Evolutionary conservation across 2,113 vertebrate genomes (phyloP).

Genomic region (Lophius piscatorius): DNA sequence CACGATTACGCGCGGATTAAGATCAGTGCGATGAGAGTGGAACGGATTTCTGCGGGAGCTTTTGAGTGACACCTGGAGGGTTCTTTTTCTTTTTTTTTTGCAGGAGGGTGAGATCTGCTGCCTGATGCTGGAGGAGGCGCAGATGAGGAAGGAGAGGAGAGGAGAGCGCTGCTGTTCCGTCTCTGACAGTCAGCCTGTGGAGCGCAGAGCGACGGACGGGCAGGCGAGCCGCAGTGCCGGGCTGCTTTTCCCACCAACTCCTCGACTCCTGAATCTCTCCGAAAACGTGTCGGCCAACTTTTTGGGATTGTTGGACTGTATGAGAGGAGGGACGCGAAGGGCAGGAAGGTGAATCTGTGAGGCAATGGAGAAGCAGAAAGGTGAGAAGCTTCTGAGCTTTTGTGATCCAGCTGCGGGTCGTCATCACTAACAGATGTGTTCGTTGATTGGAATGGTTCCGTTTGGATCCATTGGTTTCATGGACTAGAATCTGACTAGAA

Average conservation of each 20-base stretch:
- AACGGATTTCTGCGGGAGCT: neutral
- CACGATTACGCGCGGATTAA: neutral
- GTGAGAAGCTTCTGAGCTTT: conserved; percentile 47
- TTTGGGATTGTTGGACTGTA: conserved; percentile 50
- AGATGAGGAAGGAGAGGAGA: conserved; percentile 50
- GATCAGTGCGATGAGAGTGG: no score
- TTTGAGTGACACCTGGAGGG: conserved; percentile 12
- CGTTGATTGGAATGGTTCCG: no score
- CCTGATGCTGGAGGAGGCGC: conserved; percentile 37
- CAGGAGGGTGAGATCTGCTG: neutral
- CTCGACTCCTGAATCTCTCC: conserved; percentile 19
- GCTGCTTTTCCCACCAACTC: conserved; percentile 25
- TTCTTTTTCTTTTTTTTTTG: neutral
- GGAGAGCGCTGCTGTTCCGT: conserved; percentile 62
- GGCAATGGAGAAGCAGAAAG: conserved; percentile 83
- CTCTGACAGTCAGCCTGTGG: conserved; percentile 7
- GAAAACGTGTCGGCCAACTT: conserved; percentile 8
- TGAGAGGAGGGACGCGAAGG: conserved; percentile 32
- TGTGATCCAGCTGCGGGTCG: no score
- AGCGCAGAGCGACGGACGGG: neutral
- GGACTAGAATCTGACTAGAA: no score
- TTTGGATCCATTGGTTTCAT: no score
- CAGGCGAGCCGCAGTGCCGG: conserved; percentile 36
- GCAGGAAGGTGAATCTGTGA: conserved; percentile 36
- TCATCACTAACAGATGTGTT: no score